These are phyloP conservation scores for Genyomyrus donnyi DNA, from an alignment of 2,113 vertebrate genomes.

Conservation along the genomic window DNA sequence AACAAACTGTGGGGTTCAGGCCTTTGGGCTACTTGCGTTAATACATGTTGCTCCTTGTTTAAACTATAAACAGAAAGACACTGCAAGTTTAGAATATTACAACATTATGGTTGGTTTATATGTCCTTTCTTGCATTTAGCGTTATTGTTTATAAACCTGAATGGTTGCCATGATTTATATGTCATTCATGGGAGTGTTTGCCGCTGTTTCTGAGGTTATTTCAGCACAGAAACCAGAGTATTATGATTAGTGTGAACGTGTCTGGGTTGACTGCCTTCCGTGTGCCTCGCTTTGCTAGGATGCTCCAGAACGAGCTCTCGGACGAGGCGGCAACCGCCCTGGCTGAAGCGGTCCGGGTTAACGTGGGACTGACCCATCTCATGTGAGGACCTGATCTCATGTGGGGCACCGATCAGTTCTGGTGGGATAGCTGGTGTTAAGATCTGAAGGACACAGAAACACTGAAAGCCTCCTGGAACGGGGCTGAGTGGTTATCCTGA, in stretches of 20 bases:
- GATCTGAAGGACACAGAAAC: not conserved
- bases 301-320: conserved; percentile 57
- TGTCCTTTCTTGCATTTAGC: not conserved
- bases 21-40: not conserved
- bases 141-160: not conserved
- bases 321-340: conserved; percentile 51
- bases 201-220: not conserved
- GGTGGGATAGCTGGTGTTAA: not conserved
- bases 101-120: not conserved
- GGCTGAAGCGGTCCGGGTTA: conserved; percentile 41
- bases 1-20: not conserved
- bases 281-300: conserved; percentile 36
- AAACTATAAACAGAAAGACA: not conserved
- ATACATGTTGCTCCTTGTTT: not conserved
- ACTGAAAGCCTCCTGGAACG: not conserved
- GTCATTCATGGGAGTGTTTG: not conserved
- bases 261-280: not conserved
- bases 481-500: not conserved
- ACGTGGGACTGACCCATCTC: conserved; percentile 51
- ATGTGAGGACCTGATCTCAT: conserved; percentile 41
- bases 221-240: not conserved
- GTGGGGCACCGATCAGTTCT: not conserved
- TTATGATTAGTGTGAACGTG: not conserved
- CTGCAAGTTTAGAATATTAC: not conserved
- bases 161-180: not conserved